These are phyloP conservation scores for Chirona hameri DNA, from an alignment of 2,888 invertebrate species.

Conservation along the genomic window DNA sequence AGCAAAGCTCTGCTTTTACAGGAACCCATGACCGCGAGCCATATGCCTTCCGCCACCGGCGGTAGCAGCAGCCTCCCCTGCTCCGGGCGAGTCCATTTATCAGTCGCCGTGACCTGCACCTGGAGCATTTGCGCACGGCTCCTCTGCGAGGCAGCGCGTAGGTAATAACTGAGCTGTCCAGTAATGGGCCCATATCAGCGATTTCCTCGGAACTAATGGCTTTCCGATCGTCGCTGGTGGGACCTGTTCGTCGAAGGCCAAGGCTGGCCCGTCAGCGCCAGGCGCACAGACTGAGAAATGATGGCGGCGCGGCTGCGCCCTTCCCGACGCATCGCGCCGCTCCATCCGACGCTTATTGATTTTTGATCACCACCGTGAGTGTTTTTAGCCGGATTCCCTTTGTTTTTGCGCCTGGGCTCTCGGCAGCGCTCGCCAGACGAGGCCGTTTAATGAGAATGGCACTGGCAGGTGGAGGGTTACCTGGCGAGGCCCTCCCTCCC, in stretches of 20 bases:
- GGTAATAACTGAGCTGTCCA: neutral
- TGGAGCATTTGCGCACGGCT: neutral
- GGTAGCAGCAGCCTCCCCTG: neutral
- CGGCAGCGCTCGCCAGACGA: neutral
- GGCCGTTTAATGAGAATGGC: neutral
- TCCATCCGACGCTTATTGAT: neutral
- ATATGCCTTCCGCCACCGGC: neutral
- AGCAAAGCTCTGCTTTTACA: neutral
- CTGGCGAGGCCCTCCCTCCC: neutral
- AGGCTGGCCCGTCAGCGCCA: neutral
- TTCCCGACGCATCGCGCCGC: neutral
- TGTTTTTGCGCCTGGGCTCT: neutral
- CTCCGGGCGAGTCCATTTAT: conserved; percentile 2
- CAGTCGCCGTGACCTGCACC: neutral
- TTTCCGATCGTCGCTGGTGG: neutral
- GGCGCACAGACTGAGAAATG: neutral
- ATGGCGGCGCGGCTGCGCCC: neutral
- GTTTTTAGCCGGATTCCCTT: conserved; percentile 13
- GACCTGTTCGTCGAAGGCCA: neutral
- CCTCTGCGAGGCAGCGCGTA: neutral
- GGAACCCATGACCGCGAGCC: neutral
- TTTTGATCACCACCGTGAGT: neutral
- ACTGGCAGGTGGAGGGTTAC: neutral
- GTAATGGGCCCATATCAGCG: neutral
- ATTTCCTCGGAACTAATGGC: neutral